Evolutionary conservation across 2,888 invertebrate genomes (phyloP).

Genomic region (Euclidia mi): DNA sequence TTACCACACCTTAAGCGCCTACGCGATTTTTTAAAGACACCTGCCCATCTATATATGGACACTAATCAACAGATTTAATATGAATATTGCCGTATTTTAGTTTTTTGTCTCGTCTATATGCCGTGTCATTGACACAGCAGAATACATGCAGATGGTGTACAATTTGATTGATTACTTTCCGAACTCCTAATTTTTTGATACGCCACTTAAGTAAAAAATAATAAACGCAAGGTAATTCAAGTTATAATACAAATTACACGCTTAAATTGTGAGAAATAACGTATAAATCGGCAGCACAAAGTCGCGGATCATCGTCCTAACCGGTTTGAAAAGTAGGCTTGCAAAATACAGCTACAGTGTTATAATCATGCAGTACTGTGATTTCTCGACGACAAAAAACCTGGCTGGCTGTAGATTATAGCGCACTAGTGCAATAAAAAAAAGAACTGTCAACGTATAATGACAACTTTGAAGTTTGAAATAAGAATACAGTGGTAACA

Average conservation of each 20-base stretch:
- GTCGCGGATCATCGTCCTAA: slow-evolving; percentile 73
- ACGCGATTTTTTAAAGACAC: slow-evolving; percentile 68
- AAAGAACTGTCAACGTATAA: slow-evolving; percentile 38
- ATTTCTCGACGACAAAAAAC: slow-evolving; percentile 53
- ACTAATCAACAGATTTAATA: slow-evolving; percentile 71
- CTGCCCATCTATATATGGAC: slow-evolving; percentile 75
- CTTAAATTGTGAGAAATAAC: slow-evolving; percentile 40
- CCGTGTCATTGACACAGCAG: slow-evolving; percentile 45
- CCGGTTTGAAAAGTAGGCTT: slow-evolving; percentile 85
- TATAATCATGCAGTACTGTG: slow-evolving; percentile 59
- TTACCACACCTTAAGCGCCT: slow-evolving; percentile 80
- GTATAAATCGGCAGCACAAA: slow-evolving; percentile 55
- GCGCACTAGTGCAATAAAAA: slow-evolving; percentile 39
- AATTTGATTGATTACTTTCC: slow-evolving; percentile 9
- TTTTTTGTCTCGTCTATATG: slow-evolving; percentile 28
- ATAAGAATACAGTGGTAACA: slow-evolving; percentile 42
- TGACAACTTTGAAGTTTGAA: slow-evolving; percentile 49
- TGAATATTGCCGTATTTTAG: slow-evolving; percentile 43
- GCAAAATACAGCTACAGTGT: slow-evolving; percentile 76
- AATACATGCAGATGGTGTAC: slow-evolving; percentile 13
- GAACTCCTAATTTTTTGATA: neutral
- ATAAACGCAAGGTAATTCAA: slow-evolving; percentile 13
- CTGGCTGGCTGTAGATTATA: slow-evolving; percentile 46
- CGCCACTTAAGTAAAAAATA: slow-evolving; percentile 3
- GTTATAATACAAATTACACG: slow-evolving; percentile 22